Evolutionary conservation across 2,797 vertebrate genomes (phyloP).

Genomic region (Ictinia mississippiensis): DNA sequence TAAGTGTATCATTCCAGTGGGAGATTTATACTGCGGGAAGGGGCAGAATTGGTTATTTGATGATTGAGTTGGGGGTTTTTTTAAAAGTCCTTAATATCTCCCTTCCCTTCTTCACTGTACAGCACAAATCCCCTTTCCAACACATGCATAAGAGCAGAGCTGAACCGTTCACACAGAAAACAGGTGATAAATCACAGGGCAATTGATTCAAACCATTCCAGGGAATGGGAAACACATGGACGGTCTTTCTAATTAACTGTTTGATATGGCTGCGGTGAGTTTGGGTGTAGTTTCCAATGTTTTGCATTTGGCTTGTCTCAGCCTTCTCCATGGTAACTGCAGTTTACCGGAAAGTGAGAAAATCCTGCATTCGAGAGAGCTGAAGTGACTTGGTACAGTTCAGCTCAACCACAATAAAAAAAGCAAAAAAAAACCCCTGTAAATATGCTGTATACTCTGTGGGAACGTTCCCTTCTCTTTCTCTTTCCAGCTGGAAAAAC

Average conservation of each 20-base stretch:
- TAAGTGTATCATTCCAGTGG: neutral
- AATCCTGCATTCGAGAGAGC: slow-evolving; percentile 35
- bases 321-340: slow-evolving; percentile 75
- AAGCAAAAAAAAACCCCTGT: neutral
- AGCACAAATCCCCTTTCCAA: slow-evolving; percentile 55
- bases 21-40: neutral
- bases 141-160: slow-evolving; percentile 48
- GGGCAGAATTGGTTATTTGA: slow-evolving; percentile 15
- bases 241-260: slow-evolving; percentile 71
- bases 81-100: neutral
- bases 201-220: slow-evolving; percentile 63
- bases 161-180: slow-evolving; percentile 49
- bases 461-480: slow-evolving; percentile 3
- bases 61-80: neutral
- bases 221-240: slow-evolving; percentile 79
- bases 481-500: slow-evolving; percentile 21
- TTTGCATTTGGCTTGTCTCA: slow-evolving; percentile 67
- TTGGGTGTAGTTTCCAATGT: slow-evolving; percentile 64
- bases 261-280: slow-evolving; percentile 37
- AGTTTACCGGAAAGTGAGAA: slow-evolving; percentile 69
- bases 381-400: slow-evolving; percentile 1
- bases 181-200: slow-evolving; percentile 79
- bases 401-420: slow-evolving; percentile 7
- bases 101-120: neutral
- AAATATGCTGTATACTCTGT: neutral